Base-by-base conservation (phyloP, 2,888 invertebrate species). In the Sminthurides aquaticus region DNA sequence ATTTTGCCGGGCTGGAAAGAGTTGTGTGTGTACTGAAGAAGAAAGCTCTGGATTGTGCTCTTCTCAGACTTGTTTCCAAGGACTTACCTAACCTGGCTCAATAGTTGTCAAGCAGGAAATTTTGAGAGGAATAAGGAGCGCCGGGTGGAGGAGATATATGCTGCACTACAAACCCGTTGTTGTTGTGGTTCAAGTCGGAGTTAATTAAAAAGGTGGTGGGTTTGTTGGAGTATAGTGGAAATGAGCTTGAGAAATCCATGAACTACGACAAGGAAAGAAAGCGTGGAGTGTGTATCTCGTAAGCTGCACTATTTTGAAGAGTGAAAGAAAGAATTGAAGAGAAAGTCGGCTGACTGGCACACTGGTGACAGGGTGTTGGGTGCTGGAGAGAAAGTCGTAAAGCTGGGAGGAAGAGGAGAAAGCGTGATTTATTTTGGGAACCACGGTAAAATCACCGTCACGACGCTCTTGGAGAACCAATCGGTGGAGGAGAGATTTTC, bases 101-200 rank as follows among this genome's bases (percentile, higher is more conserved):
- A 71, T 67, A 71, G 67, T 68, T 66, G 69, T 69, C 69, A 69
- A 68, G 67, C 71, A 65, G 67, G 68, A 71, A 69, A 67, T 65
- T 69, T 60, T 60, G 54, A 63, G 65, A 63, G 64, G 64, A 27
- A 48, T 27, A 43, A 34, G 55, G 43, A 49, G 64, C 52, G 49
- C 57, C 64, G 43, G 43, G 8, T 57, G 49, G 28, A 52, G 57
- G n/a, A n/a, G n/a, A n/a, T n/a, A n/a, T n/a, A n/a, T n/a, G n/a
- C n/a, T n/a, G n/a, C n/a, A 64, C 54, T 62, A 29, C 48, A n/a
- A n/a, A 25, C 29, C 60, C 25, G 60, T 27, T 26, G n/a, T n/a
- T n/a, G n/a, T n/a, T n/a, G n/a, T n/a, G n/a, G n/a, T n/a, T n/a
- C n/a, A n/a, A n/a, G n/a, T n/a, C n/a, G n/a, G n/a, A n/a, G n/a